Percentiles rank a stretch among this genome's conserved stretches.
Evolutionary conservation across 2,113 vertebrate genomes (phyloP).

Genomic region (Andinoacara biseriatus): DNA sequence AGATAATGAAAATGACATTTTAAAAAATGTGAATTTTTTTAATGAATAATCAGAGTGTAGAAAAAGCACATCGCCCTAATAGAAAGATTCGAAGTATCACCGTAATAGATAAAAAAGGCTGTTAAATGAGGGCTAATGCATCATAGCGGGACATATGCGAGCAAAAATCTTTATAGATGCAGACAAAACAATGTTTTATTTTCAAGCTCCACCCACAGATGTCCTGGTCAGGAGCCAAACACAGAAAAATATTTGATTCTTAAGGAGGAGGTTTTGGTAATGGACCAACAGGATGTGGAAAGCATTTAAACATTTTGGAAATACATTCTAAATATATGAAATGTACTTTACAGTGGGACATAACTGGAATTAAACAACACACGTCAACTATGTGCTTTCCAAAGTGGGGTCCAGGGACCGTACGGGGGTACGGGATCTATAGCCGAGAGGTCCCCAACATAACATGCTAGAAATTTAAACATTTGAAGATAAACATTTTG

Average conservation of each 20-base stretch:
- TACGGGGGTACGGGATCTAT: background rate
- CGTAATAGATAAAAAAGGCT: background rate
- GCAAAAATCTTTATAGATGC: no score
- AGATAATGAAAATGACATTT: background rate
- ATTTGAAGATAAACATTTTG: background rate
- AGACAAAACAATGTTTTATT: no score
- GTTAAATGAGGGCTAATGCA: background rate
- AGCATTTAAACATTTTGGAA: no score
- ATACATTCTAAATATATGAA: background rate
- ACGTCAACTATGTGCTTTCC: background rate
- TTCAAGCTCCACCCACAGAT: no score
- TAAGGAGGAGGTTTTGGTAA: no score
- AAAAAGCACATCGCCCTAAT: background rate
- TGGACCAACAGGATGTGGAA: no score
- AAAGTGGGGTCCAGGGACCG: background rate
- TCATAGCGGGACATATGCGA: no score
- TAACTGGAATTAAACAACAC: background rate
- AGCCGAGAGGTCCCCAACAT: background rate
- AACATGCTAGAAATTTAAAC: background rate
- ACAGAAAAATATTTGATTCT: no score
- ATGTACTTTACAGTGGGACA: background rate
- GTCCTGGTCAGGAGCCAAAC: no score
- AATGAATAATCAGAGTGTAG: background rate
- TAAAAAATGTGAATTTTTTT: background rate
- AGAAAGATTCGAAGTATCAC: background rate